Evolutionary conservation across 2,797 vertebrate species (phyloP).

Genomic region (Tarsius wallacei): DNA sequence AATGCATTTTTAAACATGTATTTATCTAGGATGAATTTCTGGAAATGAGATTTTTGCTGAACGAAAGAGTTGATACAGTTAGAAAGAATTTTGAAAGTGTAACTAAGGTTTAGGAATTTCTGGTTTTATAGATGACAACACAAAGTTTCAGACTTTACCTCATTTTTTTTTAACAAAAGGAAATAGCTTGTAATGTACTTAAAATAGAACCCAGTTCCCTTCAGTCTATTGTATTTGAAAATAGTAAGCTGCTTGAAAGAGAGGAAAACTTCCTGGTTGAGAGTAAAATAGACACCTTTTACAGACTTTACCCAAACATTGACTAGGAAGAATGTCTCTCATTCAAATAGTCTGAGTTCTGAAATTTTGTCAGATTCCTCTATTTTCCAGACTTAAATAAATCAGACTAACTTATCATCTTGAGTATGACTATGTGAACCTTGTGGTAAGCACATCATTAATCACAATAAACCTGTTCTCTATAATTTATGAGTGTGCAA

Average conservation of each 20-base stretch:
- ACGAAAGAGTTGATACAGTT: not conserved
- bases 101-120: not conserved
- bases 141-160: not conserved
- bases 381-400: not conserved
- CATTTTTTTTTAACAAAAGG: not conserved
- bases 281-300: not conserved
- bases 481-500: not conserved
- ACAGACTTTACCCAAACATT: not conserved
- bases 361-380: not conserved
- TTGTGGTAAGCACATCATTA: not conserved
- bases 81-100: not conserved
- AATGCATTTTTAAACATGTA: constrained; percentile 24
- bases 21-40: constrained; percentile 14
- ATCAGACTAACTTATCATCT: not conserved
- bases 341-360: not conserved
- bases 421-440: not conserved
- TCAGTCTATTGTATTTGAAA: not conserved
- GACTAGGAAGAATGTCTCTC: not conserved
- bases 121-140: not conserved
- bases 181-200: not conserved
- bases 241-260: not conserved
- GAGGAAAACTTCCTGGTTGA: not conserved
- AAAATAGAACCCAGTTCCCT: constrained; percentile 43
- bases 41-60: constrained; percentile 9
- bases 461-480: not conserved